phyloP scores from a whole-genome alignment of 2,113 vertebrate genomes.

The Alosa alosa region DNA sequence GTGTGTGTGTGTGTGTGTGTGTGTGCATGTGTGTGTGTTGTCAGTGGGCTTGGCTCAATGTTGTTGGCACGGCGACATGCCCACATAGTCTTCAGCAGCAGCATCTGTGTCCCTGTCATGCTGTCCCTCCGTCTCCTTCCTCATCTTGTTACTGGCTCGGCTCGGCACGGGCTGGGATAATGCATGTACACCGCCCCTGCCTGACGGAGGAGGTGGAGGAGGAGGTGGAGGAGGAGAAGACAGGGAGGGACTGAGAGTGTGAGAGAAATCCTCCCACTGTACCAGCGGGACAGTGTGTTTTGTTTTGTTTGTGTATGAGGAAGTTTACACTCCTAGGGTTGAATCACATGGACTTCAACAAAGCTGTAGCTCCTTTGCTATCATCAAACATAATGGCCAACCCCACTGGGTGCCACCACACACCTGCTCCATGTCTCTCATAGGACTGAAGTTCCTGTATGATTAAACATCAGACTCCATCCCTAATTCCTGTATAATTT shows the following conservation, averaged over 20 bases:
- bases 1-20: too few relatives aligned
- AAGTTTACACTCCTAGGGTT: not conserved
- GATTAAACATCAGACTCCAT: too few relatives aligned
- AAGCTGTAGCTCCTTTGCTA: not conserved
- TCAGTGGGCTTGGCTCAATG: not conserved
- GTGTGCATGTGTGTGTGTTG: not conserved
- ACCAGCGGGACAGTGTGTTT: too few relatives aligned
- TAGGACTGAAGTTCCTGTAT: too few relatives aligned
- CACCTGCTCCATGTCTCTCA: too few relatives aligned
- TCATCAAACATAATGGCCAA: not conserved
- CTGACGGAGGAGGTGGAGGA: not conserved
- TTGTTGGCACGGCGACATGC: not conserved
- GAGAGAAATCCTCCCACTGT: not conserved
- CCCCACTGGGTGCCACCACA: too few relatives aligned
- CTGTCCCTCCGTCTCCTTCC: not conserved
- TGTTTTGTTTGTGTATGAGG: not conserved
- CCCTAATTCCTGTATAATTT: too few relatives aligned
- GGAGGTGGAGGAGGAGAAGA: not conserved
- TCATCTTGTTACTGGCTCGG: not conserved
- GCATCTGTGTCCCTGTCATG: too few relatives aligned
- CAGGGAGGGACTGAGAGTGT: not conserved
- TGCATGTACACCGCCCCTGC: not conserved
- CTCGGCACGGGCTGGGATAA: not conserved
- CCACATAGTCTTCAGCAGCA: not conserved
- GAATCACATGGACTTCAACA: not conserved